Conservation (phyloP, 1,140 invertebrate species). For the Conopomorpha cramerella region DNA sequence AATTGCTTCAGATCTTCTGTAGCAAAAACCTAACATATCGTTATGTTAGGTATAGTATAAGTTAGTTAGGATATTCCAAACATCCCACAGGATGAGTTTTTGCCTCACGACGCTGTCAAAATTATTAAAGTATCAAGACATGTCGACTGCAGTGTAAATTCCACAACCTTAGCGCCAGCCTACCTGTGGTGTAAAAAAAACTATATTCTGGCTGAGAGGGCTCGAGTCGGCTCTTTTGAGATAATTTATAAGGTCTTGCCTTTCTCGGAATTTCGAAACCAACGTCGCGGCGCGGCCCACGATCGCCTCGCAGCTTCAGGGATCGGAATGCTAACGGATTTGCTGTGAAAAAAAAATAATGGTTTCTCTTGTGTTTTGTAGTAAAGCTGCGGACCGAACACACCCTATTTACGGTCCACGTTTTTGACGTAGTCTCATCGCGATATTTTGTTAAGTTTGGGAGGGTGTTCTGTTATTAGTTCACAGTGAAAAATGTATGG, state of each 20-base stretch:
- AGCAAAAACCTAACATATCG: too few species aligned
- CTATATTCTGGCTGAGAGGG: constrained; percentile 38
- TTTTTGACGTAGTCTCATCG: too few species aligned
- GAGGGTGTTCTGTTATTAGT: too few species aligned
- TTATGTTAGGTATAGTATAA: too few species aligned
- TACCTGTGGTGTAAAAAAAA: constrained; percentile 58
- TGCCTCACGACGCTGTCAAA: constrained; percentile 10
- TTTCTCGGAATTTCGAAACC: constrained; percentile 60
- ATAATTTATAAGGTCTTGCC: constrained; percentile 58
- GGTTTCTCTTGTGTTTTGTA: too few species aligned
- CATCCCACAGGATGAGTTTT: background rate
- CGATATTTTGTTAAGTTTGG: too few species aligned
- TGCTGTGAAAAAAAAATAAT: constrained; percentile 47
- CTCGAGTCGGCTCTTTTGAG: constrained; percentile 57
- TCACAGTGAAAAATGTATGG: too few species aligned
- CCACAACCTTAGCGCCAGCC: constrained; percentile 53
- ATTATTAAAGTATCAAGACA: constrained; percentile 17
- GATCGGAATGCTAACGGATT: constrained; percentile 57
- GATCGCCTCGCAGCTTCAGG: constrained; percentile 28
- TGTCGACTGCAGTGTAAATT: constrained; percentile 29
- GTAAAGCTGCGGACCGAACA: too few species aligned
- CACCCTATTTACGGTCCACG: too few species aligned
- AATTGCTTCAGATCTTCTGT: too few species aligned
- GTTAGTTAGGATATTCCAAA: too few species aligned
- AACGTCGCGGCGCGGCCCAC: constrained; percentile 37